Percentiles rank a stretch among this genome's conserved stretches.
Evolutionary conservation across 2,113 vertebrate species (phyloP).

Genomic region (Atherinomorus stipes): DNA sequence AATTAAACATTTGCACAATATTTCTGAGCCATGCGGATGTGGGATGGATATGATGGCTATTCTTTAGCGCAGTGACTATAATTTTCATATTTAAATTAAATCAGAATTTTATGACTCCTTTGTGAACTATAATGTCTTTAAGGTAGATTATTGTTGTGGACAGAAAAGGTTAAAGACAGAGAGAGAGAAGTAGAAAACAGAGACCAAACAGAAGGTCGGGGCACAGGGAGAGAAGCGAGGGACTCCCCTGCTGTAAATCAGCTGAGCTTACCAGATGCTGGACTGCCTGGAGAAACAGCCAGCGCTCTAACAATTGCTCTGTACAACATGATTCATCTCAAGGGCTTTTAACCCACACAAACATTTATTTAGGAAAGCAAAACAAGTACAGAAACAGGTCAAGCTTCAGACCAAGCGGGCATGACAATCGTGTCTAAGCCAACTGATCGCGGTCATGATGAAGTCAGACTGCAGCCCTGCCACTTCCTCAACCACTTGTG

Average conservation of each 20-base stretch:
- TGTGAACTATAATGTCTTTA: conserved; percentile 2
- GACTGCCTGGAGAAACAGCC: conserved; percentile 35
- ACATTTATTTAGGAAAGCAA: conserved; percentile 69
- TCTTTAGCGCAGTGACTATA: neutral
- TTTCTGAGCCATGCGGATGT: neutral
- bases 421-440: conserved; percentile 13
- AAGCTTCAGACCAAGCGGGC: conserved; percentile 26
- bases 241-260: conserved; percentile 62
- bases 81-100: conserved; percentile 5
- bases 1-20: neutral
- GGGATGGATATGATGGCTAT: neutral
- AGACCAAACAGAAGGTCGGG: conserved; percentile 14
- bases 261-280: conserved; percentile 41
- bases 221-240: conserved; percentile 38
- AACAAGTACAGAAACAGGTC: conserved; percentile 39
- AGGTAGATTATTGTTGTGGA: conserved; percentile 2
- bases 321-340: conserved; percentile 65
- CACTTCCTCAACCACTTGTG: conserved; percentile 30
- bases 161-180: conserved; percentile 7
- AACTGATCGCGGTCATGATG: conserved; percentile 16
- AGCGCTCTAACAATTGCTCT: conserved; percentile 47
- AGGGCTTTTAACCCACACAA: conserved; percentile 64
- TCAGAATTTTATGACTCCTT: neutral
- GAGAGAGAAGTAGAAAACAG: neutral
- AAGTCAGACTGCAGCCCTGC: conserved; percentile 14